A percentile compares a stretch with the other conserved stretches of the same genome.
These are phyloP conservation scores for Lepeophtheirus salmonis DNA, from an alignment of 1,140 invertebrate species.

Conservation along the genomic window DNA sequence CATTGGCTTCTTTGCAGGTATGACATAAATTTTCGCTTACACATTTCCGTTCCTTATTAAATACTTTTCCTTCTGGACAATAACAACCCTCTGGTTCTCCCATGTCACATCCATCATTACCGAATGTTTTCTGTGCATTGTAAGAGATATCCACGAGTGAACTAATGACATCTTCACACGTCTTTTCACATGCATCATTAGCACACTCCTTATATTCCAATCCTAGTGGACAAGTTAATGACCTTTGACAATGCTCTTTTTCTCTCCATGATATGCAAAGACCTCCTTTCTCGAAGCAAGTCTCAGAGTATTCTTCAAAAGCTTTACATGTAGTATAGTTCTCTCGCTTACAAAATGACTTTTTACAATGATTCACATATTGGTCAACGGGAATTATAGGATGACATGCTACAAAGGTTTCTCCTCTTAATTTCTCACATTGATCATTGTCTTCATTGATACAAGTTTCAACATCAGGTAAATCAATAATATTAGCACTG, in stretches of 20 bases:
- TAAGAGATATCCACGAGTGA: background rate
- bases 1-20: background rate
- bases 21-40: background rate
- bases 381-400: background rate
- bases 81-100: background rate
- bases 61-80: background rate
- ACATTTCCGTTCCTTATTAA: background rate
- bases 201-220: background rate
- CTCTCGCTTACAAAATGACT: background rate
- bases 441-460: background rate
- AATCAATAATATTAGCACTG: background rate
- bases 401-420: background rate
- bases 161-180: background rate
- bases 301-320: background rate
- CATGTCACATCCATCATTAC: background rate
- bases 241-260: background rate
- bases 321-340: background rate
- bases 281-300: conserved; percentile 5
- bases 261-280: conserved; percentile 5
- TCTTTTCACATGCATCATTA: no score
- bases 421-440: background rate
- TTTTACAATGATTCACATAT: conserved; percentile 2
- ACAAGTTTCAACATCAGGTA: background rate
- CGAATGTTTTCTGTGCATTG: no score
- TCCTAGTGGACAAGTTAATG: background rate